Evolutionary conservation across 2,888 invertebrate genomes (phyloP).

Genomic region (Anagyrus pseudococci): DNA sequence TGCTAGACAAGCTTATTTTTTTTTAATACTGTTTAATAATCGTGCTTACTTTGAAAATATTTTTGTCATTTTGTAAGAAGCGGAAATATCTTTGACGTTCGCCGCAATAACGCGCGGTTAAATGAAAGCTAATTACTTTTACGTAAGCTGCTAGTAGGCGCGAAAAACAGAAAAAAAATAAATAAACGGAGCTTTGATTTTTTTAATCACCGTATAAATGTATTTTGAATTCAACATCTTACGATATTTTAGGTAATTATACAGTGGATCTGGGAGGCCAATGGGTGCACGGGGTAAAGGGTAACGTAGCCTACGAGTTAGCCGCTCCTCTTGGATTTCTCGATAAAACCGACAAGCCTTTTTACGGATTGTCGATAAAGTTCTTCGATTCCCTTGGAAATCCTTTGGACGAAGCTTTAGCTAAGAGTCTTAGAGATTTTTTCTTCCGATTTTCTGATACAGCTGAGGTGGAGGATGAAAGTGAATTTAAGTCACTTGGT

Average conservation of each 20-base stretch:
- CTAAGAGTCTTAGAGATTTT: constrained; percentile 6
- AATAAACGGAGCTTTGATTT: too few relatives aligned
- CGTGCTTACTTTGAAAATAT: too few relatives aligned
- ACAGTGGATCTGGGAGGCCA: constrained; percentile 51
- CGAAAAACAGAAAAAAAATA: too few relatives aligned
- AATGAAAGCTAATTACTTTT: too few relatives aligned
- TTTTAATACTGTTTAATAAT: background rate
- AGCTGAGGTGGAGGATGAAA: background rate
- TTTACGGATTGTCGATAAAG: constrained; percentile 17
- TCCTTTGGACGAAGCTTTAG: constrained; percentile 25
- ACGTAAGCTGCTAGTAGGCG: too few relatives aligned
- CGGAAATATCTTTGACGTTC: too few relatives aligned
- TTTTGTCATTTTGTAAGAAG: too few relatives aligned
- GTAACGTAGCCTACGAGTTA: constrained; percentile 47
- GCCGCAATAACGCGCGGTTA: too few relatives aligned
- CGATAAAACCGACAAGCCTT: constrained; percentile 29
- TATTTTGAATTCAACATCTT: too few relatives aligned
- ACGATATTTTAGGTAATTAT: constrained; percentile 47
- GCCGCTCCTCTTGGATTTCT: constrained; percentile 46
- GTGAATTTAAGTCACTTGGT: constrained; percentile 5
- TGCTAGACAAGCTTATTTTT: too few relatives aligned
- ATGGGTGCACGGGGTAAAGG: constrained; percentile 50
- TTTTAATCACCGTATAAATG: too few relatives aligned
- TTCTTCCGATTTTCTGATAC: background rate
- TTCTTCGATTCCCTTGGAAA: constrained; percentile 39